These are phyloP conservation scores for Carpatolechia fugitivella DNA, from an alignment of 2,888 invertebrate species.

Conservation along the genomic window DNA sequence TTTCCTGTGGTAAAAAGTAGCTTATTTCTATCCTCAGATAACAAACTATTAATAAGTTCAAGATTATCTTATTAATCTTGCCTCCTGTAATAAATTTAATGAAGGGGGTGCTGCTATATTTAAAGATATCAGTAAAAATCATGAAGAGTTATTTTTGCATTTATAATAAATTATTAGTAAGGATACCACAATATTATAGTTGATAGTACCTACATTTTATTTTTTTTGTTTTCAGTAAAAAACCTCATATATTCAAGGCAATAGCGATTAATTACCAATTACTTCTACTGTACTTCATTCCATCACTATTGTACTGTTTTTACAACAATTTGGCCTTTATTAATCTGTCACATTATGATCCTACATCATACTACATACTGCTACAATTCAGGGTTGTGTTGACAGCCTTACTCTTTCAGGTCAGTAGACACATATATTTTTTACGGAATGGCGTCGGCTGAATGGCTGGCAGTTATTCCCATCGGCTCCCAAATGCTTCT, in stretches of 20 bases:
- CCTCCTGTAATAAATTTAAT: too few species aligned
- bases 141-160: too few species aligned
- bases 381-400: constrained; percentile 95
- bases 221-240: constrained; percentile 75
- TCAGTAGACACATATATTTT: constrained; percentile 57
- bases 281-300: constrained; percentile 90
- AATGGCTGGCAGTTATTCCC: too few species aligned
- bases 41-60: too few species aligned
- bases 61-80: too few species aligned
- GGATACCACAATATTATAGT: too few species aligned
- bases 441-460: too few species aligned
- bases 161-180: too few species aligned
- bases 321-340: constrained; percentile 97
- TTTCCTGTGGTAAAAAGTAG: too few species aligned
- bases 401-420: constrained; percentile 95
- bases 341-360: constrained; percentile 94
- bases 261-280: constrained; percentile 81
- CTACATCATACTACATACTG: constrained; percentile 94
- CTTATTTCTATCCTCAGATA: too few species aligned
- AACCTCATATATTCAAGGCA: constrained; percentile 77
- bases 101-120: too few species aligned
- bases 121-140: too few species aligned
- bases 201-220: constrained; percentile 54
- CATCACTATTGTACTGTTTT: constrained; percentile 93
- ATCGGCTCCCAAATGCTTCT: background rate